Evolutionary conservation across 2,113 vertebrate species (phyloP), one percentile per base, ranked within the genome.

Genomic region (Chamaetylas fuelleborni): DNA sequence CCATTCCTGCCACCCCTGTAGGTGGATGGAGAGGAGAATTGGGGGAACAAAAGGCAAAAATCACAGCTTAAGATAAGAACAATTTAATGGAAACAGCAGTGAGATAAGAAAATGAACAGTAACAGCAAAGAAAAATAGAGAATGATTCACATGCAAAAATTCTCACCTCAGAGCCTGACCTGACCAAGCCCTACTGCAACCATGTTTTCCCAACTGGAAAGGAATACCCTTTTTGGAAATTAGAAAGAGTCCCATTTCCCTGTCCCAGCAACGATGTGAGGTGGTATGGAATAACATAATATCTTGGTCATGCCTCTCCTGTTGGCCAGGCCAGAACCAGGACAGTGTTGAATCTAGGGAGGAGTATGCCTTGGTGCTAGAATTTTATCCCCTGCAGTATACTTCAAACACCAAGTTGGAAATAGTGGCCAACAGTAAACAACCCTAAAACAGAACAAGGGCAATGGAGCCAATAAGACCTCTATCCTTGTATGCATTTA

Each of bases 241-340:
- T 8, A 65, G 66, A n/a, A 15, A 4, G 24, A 65, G 6, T 51
- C 15, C 51, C 19, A 19, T 58, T 50, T 81, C 43, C 36, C 43
- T 81, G 43, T 23, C 51, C 42, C 0, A 0, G 14, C 36, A 57
- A 2, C 66, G 51, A 16, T 0, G 1, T 73, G n/a, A n/a, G 28
- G 36, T 34, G 8, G 1, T n/a, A 14, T 28, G 38, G 51, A 38
- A 38, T n/a, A 33, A 19, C 22, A 4, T 14, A 15, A 36, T 50
- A 26, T 43, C 36, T 43, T 73, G 56, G 43, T 43, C 3, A 0
- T 36, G 26, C 18, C 18, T 16, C 11, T 65, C 14, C 57, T 0
- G 1, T 50, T 50, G 76, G 31, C 18, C 0, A 0, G 40, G 50
- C 31, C 6, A 5, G 43, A 43, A 42, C 6, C 22, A 57, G 76